A percentile compares a stretch with the other conserved stretches of the same genome.
Evolutionary conservation across 1,140 invertebrate species (phyloP).

Genomic region (Neodiprion fabricii): DNA sequence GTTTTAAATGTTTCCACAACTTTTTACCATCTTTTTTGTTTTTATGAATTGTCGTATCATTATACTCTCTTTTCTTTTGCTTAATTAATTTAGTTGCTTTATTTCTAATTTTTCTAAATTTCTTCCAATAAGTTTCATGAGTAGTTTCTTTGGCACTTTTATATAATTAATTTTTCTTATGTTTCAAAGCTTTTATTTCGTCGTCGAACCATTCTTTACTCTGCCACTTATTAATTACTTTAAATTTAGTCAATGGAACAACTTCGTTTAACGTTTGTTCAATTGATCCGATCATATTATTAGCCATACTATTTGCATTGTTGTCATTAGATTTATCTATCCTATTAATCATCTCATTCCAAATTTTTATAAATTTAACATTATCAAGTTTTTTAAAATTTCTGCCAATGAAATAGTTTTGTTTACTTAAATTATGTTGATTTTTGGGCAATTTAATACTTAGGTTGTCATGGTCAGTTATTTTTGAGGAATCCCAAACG

Average conservation of each 20-base stretch:
- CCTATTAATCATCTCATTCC: slow-evolving; percentile 12
- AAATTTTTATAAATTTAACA: slow-evolving; percentile 23
- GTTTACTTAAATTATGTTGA: slow-evolving; percentile 2
- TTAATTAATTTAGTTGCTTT: slow-evolving; percentile 14
- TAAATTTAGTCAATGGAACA: slow-evolving; percentile 16
- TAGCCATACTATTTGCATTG: slow-evolving; percentile 15
- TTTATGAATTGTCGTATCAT: slow-evolving; percentile 13
- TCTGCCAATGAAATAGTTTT: slow-evolving; percentile 7
- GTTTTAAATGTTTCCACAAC: slow-evolving; percentile 23
- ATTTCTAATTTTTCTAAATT: slow-evolving; percentile 23
- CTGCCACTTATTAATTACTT: slow-evolving; percentile 22
- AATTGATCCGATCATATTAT: slow-evolving; percentile 21
- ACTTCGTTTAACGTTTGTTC: slow-evolving; percentile 20
- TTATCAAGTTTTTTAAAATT: slow-evolving; percentile 10
- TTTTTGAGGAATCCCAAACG: slow-evolving; percentile 1
- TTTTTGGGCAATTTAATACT: background rate
- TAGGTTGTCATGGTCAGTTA: background rate
- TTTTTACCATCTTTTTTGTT: slow-evolving; percentile 19
- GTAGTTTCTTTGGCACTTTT: slow-evolving; percentile 18
- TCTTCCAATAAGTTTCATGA: slow-evolving; percentile 16
- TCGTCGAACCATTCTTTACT: slow-evolving; percentile 21
- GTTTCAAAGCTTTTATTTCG: slow-evolving; percentile 11
- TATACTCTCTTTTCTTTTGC: slow-evolving; percentile 21
- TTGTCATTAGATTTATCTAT: slow-evolving; percentile 18
- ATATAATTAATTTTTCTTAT: slow-evolving; percentile 19